Conservation (phyloP, 2,888 invertebrate species). For the Galeopsomyia nigrocyanea region DNA sequence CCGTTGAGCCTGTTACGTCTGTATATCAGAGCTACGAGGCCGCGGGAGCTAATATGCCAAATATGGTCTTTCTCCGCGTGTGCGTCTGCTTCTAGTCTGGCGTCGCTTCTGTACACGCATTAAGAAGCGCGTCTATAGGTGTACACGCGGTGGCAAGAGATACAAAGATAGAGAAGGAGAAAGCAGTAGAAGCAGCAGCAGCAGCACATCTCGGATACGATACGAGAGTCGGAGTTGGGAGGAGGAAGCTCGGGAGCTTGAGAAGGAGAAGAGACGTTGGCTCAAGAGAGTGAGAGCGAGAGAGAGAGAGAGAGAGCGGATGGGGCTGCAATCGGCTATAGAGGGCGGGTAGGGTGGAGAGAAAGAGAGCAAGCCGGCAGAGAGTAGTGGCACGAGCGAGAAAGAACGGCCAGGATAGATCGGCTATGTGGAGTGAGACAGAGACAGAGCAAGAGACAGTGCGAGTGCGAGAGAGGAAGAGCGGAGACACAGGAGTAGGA, state of each 20-base stretch:
- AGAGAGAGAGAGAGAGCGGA: conserved; percentile 51
- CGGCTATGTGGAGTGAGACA: conserved; percentile 43
- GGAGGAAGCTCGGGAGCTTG: conserved; percentile 22
- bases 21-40: background rate
- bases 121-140: conserved; percentile 52
- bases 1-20: conserved; percentile 1
- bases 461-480: conserved; percentile 49
- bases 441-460: conserved; percentile 19
- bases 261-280: conserved; percentile 52
- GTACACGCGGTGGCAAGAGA: conserved; percentile 37
- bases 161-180: conserved; percentile 26
- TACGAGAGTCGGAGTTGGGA: conserved; percentile 54
- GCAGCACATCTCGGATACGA: conserved; percentile 63
- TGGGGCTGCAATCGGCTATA: conserved; percentile 56
- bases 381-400: conserved; percentile 28
- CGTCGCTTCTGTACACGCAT: conserved; percentile 54
- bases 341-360: conserved; percentile 49
- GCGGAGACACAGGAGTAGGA: conserved; percentile 58
- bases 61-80: conserved; percentile 45
- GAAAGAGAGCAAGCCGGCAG: conserved; percentile 19
- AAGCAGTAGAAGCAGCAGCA: conserved; percentile 46
- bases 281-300: conserved; percentile 44
- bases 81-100: conserved; percentile 46
- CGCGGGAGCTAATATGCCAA: conserved; percentile 23
- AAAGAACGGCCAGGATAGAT: conserved; percentile 50